A percentile compares a stretch with the other conserved stretches of the same genome.
Evolutionary conservation across 2,797 vertebrate species (phyloP).

Genomic region (Galago senegalensis): DNA sequence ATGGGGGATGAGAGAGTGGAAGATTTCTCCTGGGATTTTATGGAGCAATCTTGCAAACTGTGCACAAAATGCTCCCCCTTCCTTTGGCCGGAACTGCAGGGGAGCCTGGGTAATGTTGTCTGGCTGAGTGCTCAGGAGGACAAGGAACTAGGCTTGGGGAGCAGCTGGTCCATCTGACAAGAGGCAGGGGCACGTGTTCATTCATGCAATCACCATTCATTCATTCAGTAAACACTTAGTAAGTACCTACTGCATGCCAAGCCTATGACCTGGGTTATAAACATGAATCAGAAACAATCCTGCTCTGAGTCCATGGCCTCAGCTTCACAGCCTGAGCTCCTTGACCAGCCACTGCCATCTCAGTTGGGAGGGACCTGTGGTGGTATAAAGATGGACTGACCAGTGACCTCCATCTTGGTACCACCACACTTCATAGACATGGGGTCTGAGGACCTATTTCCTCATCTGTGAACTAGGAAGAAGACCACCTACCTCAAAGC

Average conservation of each 20-base stretch:
- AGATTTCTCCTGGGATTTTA: background rate
- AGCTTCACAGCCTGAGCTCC: fast-evolving
- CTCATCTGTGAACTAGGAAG: background rate
- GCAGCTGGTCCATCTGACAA: fast-evolving
- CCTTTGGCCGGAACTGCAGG: background rate
- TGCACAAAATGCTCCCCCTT: background rate
- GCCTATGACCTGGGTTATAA: background rate
- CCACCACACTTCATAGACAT: fast-evolving
- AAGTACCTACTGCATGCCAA: background rate
- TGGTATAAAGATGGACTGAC: fast-evolving
- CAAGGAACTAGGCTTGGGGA: background rate
- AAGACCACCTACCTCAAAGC: background rate
- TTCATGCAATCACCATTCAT: background rate
- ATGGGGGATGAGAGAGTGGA: background rate
- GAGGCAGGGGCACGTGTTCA: fast-evolving
- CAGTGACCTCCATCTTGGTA: background rate
- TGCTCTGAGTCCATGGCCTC: background rate
- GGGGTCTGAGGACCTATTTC: background rate
- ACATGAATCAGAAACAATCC: background rate
- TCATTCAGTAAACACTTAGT: background rate
- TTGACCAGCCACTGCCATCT: background rate
- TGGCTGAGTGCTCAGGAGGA: background rate
- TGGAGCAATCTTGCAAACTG: background rate
- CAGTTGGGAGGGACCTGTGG: fast-evolving
- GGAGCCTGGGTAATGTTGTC: background rate